Conservation (phyloP, 64 coral and sea anemone genomes). For the Cladopsammia gracilis region DNA sequence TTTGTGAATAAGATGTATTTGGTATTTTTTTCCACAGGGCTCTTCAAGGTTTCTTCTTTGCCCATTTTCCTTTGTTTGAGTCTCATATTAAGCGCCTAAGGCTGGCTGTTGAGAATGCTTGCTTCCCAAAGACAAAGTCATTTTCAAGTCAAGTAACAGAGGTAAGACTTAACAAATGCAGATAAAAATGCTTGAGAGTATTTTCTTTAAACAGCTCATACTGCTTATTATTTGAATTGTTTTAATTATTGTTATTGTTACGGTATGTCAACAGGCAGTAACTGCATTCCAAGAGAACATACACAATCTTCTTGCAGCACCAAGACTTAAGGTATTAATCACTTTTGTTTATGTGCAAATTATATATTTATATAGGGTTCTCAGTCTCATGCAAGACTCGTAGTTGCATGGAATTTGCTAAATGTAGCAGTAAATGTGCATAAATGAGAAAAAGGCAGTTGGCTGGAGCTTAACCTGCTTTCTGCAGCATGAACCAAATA, state of each 20-base stretch:
- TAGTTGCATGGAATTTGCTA: not conserved
- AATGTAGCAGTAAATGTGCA: not conserved
- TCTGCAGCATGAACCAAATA: too few species aligned
- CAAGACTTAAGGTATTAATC: conserved; percentile 62
- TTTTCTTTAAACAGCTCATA: too few species aligned
- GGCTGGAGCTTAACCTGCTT: too few species aligned
- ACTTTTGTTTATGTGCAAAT: not conserved
- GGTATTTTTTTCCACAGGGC: conserved; percentile 62
- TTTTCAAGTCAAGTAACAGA: conserved; percentile 77
- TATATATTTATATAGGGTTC: not conserved
- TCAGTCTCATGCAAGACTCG: too few species aligned
- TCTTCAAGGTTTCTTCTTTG: conserved; percentile 96
- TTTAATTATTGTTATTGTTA: not conserved
- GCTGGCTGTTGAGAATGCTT: conserved; percentile 88
- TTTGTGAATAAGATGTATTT: not conserved
- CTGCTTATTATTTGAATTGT: not conserved
- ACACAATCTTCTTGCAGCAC: conserved; percentile 59
- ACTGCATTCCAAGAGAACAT: conserved; percentile 52
- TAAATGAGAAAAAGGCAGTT: too few species aligned
- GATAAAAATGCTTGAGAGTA: too few species aligned
- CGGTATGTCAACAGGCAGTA: conserved; percentile 45
- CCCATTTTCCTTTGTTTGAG: conserved; percentile 95
- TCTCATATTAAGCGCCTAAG: conserved; percentile 82
- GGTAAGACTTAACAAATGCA: conserved; percentile 33
- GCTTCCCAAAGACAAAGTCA: conserved; percentile 73